Conservation (phyloP, 1,140 invertebrate genomes). For the Caenorhabditis brenneri region DNA sequence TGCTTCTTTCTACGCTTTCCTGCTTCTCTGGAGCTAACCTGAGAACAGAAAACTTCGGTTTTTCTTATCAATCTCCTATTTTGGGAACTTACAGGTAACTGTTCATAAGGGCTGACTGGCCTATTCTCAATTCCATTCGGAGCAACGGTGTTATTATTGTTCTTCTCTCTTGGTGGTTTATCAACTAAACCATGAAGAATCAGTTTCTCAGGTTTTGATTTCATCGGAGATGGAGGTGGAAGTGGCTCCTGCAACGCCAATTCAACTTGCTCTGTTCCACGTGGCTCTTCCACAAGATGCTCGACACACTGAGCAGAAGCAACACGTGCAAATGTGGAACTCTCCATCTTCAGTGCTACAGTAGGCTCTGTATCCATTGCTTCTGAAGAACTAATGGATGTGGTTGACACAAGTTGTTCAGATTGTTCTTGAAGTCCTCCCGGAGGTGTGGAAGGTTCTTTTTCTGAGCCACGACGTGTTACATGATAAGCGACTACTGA, state of each 20-base stretch:
- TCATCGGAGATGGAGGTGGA: not conserved
- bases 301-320: not conserved
- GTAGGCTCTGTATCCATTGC: constrained; percentile 7
- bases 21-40: not conserved
- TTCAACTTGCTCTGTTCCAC: not conserved
- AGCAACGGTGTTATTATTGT: not conserved
- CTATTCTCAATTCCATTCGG: not conserved
- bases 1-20: constrained; percentile 58
- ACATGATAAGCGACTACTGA: constrained; percentile 84
- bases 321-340: not conserved
- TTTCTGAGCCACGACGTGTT: constrained; percentile 42
- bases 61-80: not conserved
- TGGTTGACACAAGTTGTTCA: not conserved
- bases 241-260: not conserved
- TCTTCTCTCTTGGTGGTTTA: constrained; percentile 31
- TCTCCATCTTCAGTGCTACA: not conserved
- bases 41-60: not conserved
- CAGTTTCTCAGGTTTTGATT: not conserved
- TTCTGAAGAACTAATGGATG: not conserved
- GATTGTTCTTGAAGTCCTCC: constrained; percentile 43
- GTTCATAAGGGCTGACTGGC: constrained; percentile 38
- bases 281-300: not conserved
- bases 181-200: not conserved
- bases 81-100: not conserved
- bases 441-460: not conserved